Percentiles rank a stretch among this genome's conserved stretches.
Conservation (phyloP, 2,888 invertebrate species). For the Rhagophthalmus giganteus region DNA sequence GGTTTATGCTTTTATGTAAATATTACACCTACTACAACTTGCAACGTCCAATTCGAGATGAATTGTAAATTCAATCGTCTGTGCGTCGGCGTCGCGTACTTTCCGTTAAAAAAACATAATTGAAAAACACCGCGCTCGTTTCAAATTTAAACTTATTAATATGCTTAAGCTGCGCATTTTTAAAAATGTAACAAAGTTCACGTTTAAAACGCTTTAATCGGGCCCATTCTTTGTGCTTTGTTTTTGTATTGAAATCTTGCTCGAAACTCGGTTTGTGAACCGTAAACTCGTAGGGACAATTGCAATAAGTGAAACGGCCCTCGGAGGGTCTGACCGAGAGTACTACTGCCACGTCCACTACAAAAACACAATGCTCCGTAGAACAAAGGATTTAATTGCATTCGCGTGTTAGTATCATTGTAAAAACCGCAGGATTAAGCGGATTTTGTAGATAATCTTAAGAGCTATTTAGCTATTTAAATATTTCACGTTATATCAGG, state of each 20-base stretch:
- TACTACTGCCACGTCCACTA: conserved; percentile 27
- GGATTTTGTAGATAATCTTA: conserved; percentile 16
- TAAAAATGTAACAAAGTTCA: not conserved
- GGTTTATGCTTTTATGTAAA: too few species aligned
- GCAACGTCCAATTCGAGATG: too few species aligned
- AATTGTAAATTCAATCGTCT: too few species aligned
- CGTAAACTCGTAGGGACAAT: conserved; percentile 30
- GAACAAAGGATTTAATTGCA: conserved; percentile 35
- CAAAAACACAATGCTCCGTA: conserved; percentile 33
- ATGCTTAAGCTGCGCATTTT: not conserved
- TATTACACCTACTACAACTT: too few species aligned
- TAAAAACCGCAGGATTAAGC: conserved; percentile 16
- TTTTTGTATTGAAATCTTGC: conserved; percentile 18
- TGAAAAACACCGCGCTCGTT: too few species aligned
- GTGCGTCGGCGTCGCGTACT: too few species aligned
- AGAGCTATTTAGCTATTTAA: not conserved
- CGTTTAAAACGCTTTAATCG: conserved; percentile 14
- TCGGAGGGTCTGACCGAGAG: conserved; percentile 26
- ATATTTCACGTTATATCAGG: not conserved
- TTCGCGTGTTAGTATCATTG: conserved; percentile 29
- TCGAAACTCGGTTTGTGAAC: conserved; percentile 16
- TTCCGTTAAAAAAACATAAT: too few species aligned
- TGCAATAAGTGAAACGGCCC: conserved; percentile 32
- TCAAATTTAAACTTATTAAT: not conserved
- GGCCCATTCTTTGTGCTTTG: conserved; percentile 15